Evolutionary conservation across 1,140 invertebrate genomes (phyloP), one percentile per base, ranked within the genome.

Genomic region (Drosophila serrata): DNA sequence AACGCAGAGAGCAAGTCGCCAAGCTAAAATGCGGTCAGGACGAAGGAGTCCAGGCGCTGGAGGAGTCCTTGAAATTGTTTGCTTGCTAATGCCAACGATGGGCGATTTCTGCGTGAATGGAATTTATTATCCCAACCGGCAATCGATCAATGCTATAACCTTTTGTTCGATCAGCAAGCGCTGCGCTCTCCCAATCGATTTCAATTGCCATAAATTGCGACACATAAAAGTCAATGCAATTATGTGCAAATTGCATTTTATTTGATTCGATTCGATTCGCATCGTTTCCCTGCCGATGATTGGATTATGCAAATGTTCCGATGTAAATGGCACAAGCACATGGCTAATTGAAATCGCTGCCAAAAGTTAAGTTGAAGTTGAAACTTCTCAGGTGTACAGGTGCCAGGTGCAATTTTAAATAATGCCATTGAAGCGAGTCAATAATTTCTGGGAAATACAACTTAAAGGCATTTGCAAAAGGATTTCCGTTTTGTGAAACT

Each of bases 201-300:
- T 81, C 82, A 85, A 86, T 86, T 85, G 67, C 49, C 73, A 64
- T 60, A 77, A 85, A 85, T 86, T 81, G 77, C 33, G 53, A 43
- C 76, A 49, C 62, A 75, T 70, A 75, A 70, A 60, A 75, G 62
- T 65, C 60, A 87, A 72, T 82, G 64, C 60, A 87, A 86, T 86
- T 79, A 87, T 87, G 63, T 75, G 68, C 29, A 80, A 79, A 86
- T 86, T 86, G 78, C 79, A 86, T 67, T 82, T 87, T 57, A 82
- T 82, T 87, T 67, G 64, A 75, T 87, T 74, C 35, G 45, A 74
- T 76, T 24, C 24, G 24, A 24, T 22, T 27, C 53, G 27, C 19
- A 17, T 57, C 61, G 7, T 42, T 58, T 22, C 29, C 51, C 19
- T 6, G 13, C 2, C 55, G n/a, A 43, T 73, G 73, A 85, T 86